Base-by-base conservation (phyloP, 2,797 vertebrate genomes). In the Emys orbicularis region DNA sequence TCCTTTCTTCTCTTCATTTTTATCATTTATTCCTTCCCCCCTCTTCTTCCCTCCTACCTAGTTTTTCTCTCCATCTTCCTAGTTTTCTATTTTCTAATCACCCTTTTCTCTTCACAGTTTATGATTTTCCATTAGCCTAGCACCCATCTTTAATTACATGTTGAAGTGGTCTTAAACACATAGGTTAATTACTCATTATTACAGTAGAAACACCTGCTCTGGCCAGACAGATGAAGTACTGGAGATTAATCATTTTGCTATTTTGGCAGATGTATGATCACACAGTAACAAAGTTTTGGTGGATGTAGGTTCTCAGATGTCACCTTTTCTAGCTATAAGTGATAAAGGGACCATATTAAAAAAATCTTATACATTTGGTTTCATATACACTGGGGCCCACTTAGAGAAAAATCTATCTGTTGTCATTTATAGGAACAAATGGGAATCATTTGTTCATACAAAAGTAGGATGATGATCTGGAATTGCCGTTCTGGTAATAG, bases 41-140 rank as follows among this genome's bases (percentile, higher is more conserved):
- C 81, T 15, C 11, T 84, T 27, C 23, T 59, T 72, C 56, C 74
- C 13, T 68, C 49, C 57, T 37, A 47, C 15, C 53, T 83, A 65
- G 11, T 90, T 92, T 68, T 82, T 56, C 83, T n/a, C 47, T 92
- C 29, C 65, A 93, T 27, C 49, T 86, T 41, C 31, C 74, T 81
- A 13, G 47, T 84, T 65, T 92, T 77, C 74, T 47, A 13, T 82
- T 80, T 68, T 85, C 81, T 83, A 83, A 89, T 56, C 3, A 50
- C 27, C 44, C 6, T 90, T 90, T 74, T 29, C 37, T 19, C 80
- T 85, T 77, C 44, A 77, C 74, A 49, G 54, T 54, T 34, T 87
- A 89, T 89, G 27, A 87, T 47, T 87, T 89, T 68, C 79, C 83
- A 41, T 81, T 92, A 88, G 90, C 77, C 61, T 93, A 91, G 54